Evolutionary conservation across 2,113 vertebrate species (phyloP).

Genomic region (Lycaon pictus): DNA sequence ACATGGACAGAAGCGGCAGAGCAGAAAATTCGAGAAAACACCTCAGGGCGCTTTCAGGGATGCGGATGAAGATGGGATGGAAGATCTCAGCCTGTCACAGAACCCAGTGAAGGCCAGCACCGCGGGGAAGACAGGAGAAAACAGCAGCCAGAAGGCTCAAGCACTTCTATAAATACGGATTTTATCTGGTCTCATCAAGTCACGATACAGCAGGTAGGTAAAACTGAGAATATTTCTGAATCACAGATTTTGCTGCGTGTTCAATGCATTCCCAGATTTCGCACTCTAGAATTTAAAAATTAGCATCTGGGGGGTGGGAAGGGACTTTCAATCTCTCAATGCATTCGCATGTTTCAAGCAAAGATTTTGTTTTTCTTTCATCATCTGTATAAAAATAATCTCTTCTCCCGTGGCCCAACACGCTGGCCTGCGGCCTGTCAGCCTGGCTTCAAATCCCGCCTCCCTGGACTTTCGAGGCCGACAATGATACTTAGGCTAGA

Average conservation of each 20-base stretch:
- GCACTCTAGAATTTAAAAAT: neutral
- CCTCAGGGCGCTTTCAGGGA: fast-evolving
- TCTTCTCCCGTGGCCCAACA: neutral
- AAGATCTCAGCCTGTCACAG: neutral
- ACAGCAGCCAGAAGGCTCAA: neutral
- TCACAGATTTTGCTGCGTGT: too few relatives aligned
- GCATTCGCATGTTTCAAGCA: neutral
- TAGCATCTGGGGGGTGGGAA: neutral
- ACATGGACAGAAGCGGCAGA: neutral
- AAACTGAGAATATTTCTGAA: too few relatives aligned
- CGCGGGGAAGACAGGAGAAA: fast-evolving
- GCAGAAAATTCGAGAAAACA: neutral
- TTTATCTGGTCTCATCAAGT: neutral
- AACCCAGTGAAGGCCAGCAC: neutral
- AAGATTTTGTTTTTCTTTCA: conserved; percentile 3
- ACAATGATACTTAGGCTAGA: fast-evolving
- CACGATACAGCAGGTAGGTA: fast-evolving
- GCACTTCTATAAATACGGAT: fast-evolving
- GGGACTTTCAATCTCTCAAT: neutral
- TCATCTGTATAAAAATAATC: neutral
- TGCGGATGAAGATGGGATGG: fast-evolving
- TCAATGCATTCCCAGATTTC: neutral
- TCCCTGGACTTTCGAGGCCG: neutral
- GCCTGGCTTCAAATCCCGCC: neutral
- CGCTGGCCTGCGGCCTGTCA: neutral